phyloP scores from a whole-genome alignment of 2,888 invertebrate species.

The Drosophila lacicola region DNA sequence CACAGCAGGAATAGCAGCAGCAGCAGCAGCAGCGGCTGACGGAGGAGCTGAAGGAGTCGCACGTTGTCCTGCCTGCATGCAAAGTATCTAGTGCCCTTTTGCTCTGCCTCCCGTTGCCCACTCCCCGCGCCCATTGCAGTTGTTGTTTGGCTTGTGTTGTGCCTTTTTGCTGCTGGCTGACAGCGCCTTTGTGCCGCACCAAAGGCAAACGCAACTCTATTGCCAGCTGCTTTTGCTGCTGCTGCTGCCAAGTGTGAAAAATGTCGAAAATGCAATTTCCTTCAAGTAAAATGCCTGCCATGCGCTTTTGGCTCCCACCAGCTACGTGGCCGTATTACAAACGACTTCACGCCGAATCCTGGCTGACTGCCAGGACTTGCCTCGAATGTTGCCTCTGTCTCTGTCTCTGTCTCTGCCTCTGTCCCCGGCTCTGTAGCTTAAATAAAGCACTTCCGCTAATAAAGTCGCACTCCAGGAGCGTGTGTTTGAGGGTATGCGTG shows the following conservation, averaged over 20 bases:
- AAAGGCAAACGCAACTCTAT: slow-evolving; percentile 40
- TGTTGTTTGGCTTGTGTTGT: slow-evolving; percentile 67
- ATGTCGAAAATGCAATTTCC: slow-evolving; percentile 82
- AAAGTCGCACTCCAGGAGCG: slow-evolving; percentile 72
- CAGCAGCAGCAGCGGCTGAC: slow-evolving; percentile 6
- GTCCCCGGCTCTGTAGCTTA: slow-evolving; percentile 66
- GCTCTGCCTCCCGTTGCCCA: background rate
- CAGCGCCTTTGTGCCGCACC: slow-evolving; percentile 42
- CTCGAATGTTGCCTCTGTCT: slow-evolving; percentile 8
- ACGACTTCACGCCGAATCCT: slow-evolving; percentile 69
- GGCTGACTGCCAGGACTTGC: slow-evolving; percentile 55
- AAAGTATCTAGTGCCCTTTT: slow-evolving; percentile 64
- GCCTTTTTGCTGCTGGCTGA: slow-evolving; percentile 63
- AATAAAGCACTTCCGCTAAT: slow-evolving; percentile 82
- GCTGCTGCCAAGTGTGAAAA: slow-evolving; percentile 77
- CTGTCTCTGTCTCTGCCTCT: slow-evolving; percentile 2
- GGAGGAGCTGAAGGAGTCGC: slow-evolving; percentile 22
- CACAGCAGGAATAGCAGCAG: slow-evolving; percentile 22
- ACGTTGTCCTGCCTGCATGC: slow-evolving; percentile 64
- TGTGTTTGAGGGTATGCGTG: slow-evolving; percentile 2
- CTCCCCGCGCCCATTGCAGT: slow-evolving; percentile 1
- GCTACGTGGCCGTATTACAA: slow-evolving; percentile 76
- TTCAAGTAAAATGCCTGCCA: slow-evolving; percentile 81
- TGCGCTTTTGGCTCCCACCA: slow-evolving; percentile 71
- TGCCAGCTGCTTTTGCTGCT: slow-evolving; percentile 45